These are phyloP conservation scores for Sepioteuthis lessoniana DNA, from an alignment of 2,888 invertebrate genomes.

Conservation along the genomic window DNA sequence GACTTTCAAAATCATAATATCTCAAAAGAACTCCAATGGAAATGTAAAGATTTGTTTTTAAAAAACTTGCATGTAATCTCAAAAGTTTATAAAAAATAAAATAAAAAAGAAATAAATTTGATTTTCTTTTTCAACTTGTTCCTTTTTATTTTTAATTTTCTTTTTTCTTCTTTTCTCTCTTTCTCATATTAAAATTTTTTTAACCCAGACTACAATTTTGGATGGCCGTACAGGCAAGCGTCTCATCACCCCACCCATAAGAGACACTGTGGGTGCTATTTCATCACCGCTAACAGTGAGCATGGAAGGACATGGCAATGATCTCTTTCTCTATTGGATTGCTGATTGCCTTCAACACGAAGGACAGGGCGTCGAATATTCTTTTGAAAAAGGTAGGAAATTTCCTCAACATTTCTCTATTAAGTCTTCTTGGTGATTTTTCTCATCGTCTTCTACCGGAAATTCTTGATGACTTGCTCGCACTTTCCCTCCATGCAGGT, in stretches of 20 bases:
- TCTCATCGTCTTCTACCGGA: too few relatives aligned
- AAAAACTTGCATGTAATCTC: too few relatives aligned
- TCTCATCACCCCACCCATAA: slow-evolving; percentile 79
- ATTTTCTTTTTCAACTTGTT: too few relatives aligned
- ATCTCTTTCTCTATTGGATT: slow-evolving; percentile 86
- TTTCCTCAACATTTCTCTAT: not conserved
- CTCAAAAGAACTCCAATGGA: too few relatives aligned
- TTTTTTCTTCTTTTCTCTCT: not conserved
- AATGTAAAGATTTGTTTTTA: too few relatives aligned
- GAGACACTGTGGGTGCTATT: slow-evolving; percentile 80
- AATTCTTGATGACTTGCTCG: too few relatives aligned
- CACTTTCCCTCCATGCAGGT: too few relatives aligned
- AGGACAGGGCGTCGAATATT: slow-evolving; percentile 73
- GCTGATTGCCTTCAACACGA: slow-evolving; percentile 80
- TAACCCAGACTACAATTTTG: slow-evolving; percentile 77
- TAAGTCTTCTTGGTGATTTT: too few relatives aligned
- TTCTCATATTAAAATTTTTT: not conserved
- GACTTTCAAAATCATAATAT: too few relatives aligned
- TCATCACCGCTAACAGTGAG: slow-evolving; percentile 72
- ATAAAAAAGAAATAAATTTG: too few relatives aligned
- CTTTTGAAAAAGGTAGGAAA: slow-evolving; percentile 74
- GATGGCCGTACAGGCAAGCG: slow-evolving; percentile 81
- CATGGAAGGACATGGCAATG: slow-evolving; percentile 79
- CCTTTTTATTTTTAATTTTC: too few relatives aligned
- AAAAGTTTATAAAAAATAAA: too few relatives aligned